These are phyloP conservation scores for Echinarachnius parma DNA, from an alignment of 53 echinoderm and acorn worm genomes.

Conservation along the genomic window DNA sequence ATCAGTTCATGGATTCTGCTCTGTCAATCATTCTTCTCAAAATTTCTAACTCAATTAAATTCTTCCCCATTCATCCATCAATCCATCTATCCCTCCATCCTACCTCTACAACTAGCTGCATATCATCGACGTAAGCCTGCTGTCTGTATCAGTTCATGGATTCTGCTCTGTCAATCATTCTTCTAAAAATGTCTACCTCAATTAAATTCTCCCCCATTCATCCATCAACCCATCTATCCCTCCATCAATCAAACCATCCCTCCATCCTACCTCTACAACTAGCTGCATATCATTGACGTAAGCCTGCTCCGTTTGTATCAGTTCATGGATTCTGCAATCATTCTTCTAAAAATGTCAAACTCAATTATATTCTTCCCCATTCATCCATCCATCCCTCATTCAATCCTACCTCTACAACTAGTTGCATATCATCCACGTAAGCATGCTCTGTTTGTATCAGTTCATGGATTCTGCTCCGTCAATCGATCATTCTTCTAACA, in stretches of 20 bases:
- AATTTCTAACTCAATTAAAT: no score
- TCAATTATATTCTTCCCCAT: no score
- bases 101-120: conserved; percentile 66
- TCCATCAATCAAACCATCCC: neutral
- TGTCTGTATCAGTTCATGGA: conserved; percentile 78
- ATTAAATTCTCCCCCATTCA: neutral
- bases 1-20: no score
- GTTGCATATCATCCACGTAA: conserved; percentile 76
- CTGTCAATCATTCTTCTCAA: no score
- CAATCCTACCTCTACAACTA: conserved; percentile 87
- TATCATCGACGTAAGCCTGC: conserved; percentile 67
- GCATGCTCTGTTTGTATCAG: conserved; percentile 81
- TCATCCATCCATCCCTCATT: no score
- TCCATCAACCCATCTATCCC: neutral
- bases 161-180: conserved; percentile 60
- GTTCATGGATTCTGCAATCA: conserved; percentile 81
- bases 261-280: conserved; percentile 86
- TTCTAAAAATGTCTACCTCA: no score
- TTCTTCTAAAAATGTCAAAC: no score
- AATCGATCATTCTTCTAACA: no score
- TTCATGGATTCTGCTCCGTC: no score
- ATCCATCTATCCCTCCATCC: no score
- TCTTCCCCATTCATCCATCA: no score
- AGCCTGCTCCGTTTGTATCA: conserved; percentile 79
- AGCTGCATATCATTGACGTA: conserved; percentile 78